Base-by-base conservation (phyloP, 2,113 vertebrate species). In the Alethe diademata region DNA sequence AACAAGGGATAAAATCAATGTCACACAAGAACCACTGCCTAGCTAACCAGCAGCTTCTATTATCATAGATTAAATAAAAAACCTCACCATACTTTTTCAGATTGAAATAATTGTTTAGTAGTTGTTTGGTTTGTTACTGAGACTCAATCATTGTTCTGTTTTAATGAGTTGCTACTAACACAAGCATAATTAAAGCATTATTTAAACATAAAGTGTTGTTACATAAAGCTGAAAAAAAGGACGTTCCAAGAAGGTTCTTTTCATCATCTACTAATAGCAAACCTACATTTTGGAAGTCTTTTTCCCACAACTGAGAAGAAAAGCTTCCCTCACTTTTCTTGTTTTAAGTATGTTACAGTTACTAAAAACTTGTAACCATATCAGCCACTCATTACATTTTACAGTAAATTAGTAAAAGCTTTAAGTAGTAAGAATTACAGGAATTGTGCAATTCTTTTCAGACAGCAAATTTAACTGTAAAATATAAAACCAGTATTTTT, bases 1-100 rank as follows among this genome's bases (percentile, higher is more conserved):
- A 98, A 98, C 96, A 97, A 98, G 91, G 97, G 97, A 97, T 97
- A 96, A 97, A 98, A 98, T 98, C 98, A 97, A 98, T 98, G 97
- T 92, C 83, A 95, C 97, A 91, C 47, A 83, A 95, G 98, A 97
- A 97, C 94, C 88, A 87, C 97, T 84, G 96, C 97, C 97, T 98
- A 96, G 96, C 76, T 97, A 98, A 98, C 97, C 88, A 87, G 97
- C 94, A 97, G 97, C 97, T 98, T 97, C 97, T 97, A 97, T 97
- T 97, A 95, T 90, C 92, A 93, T 53, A 83, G 71, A 93, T 97
- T 96, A 95, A 95, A 95, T 89, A 83, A 95, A 95, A 97, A 94
- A 83, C 61, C 45, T 93, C 86, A 64, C 80, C 56, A 93, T 71
- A 93, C 74, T 93, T 70, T 86, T 84, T 92, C 76, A 92, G 48